Evolutionary conservation across 2,797 vertebrate species (phyloP).

Genomic region (Cirrhinus molitorella): DNA sequence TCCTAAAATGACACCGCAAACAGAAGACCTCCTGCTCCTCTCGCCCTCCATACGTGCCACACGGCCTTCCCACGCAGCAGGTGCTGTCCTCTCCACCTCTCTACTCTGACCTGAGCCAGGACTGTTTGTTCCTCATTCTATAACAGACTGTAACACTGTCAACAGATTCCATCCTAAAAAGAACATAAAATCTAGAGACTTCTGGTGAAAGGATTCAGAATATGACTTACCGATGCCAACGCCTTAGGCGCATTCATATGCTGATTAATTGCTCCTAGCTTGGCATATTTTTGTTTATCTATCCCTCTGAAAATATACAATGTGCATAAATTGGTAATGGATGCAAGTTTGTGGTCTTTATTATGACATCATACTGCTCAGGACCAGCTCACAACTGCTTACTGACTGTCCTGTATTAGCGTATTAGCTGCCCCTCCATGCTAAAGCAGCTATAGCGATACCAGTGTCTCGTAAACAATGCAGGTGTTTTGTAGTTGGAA

Average conservation of each 20-base stretch:
- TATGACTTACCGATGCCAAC: background rate
- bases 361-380: too few relatives aligned
- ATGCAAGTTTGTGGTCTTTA: too few relatives aligned
- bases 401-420: too few relatives aligned
- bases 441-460: too few relatives aligned
- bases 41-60: constrained; percentile 8
- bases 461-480: too few relatives aligned
- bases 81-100: constrained; percentile 45
- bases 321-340: background rate
- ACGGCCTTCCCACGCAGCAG: constrained; percentile 42
- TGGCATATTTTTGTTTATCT: background rate
- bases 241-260: background rate
- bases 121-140: constrained; percentile 42
- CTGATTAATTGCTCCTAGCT: background rate
- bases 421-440: too few relatives aligned
- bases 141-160: constrained; percentile 38
- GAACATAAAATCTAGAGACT: background rate
- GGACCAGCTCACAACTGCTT: too few relatives aligned
- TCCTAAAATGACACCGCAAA: background rate
- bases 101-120: constrained; percentile 43
- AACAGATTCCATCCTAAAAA: constrained; percentile 38
- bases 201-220: constrained; percentile 1
- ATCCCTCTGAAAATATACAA: background rate
- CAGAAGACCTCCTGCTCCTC: background rate
- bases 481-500: too few relatives aligned